Conservation (phyloP, 35 echinoderm and acorn worm genomes). For the Amphiura filiformis region DNA sequence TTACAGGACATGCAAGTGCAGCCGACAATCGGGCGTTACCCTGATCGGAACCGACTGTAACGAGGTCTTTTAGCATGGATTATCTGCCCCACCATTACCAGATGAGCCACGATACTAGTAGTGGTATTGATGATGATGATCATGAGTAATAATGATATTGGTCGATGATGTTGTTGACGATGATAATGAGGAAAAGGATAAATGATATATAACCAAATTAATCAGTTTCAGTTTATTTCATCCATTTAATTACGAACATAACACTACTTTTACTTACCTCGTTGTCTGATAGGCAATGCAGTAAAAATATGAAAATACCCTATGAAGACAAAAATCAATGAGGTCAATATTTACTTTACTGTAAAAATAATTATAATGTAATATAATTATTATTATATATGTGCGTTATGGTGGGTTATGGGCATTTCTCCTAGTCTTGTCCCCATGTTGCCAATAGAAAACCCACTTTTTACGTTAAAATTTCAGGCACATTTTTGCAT, state of each 20-base stretch:
- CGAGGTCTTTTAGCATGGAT: no score
- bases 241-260: neutral
- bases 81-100: no score
- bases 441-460: neutral
- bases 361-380: neutral
- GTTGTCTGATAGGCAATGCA: neutral
- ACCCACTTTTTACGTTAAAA: neutral
- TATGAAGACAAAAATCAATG: neutral
- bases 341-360: neutral
- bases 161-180: neutral
- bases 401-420: neutral
- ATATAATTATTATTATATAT: neutral
- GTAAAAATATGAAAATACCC: neutral
- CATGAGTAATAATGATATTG: neutral
- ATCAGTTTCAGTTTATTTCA: neutral
- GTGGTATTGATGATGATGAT: neutral
- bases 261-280: neutral
- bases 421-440: neutral
- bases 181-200: neutral
- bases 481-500: neutral
- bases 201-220: neutral
- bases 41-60: no score
- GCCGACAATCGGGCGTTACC: no score
- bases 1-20: no score
- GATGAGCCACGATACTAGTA: no score